Evolutionary conservation across 2,797 vertebrate species (phyloP), one percentile per base, ranked within the genome.

Genomic region (Monodelphis domestica): DNA sequence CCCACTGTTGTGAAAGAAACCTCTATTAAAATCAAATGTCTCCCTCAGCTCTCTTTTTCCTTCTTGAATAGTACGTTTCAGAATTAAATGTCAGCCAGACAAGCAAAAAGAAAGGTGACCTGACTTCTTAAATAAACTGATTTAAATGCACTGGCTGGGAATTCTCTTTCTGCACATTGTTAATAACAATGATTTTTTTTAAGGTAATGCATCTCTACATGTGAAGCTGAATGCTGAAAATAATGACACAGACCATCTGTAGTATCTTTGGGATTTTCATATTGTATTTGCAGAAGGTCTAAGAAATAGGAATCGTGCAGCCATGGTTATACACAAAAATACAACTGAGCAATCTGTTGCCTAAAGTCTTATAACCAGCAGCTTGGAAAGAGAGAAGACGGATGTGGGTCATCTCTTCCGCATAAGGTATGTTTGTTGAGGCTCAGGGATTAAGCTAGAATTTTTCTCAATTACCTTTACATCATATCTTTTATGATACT

Each of bases 271-370:
- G 33, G 15, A 14, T 56, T 89, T 53, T 88, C 28, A 56, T 53
- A 55, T 88, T 95, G 54, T 89, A 54, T 92, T 91, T 59, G 50
- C 57, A 91, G 53, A 63, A 70, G 89, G 38, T 84, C 70, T 84
- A 91, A 53, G 45, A 87, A 89, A 93, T 29, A 10, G 14, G 55
- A 91, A 59, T 5, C n/a, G 54, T 12, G 89, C 38, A 94, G 38
- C 70, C 57, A 15, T 30, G 11, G 45, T 78, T 45, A 45, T 78
- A 24, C 7, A 45, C 38, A 84, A 21, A 84, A 45, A 50, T 9
- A 45, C 50, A 38, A 50, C 21, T 26, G 70, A 26, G 17, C 38
- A 45, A 50, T 56, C 38, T 50, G 2, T 50, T 50, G 38, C 70
- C 70, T 50, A 84, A 84, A 84, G 28, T 78, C 70, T 84, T 26